phyloP scores from a whole-genome alignment of 1,140 invertebrate genomes.

The Nebria ingens region DNA sequence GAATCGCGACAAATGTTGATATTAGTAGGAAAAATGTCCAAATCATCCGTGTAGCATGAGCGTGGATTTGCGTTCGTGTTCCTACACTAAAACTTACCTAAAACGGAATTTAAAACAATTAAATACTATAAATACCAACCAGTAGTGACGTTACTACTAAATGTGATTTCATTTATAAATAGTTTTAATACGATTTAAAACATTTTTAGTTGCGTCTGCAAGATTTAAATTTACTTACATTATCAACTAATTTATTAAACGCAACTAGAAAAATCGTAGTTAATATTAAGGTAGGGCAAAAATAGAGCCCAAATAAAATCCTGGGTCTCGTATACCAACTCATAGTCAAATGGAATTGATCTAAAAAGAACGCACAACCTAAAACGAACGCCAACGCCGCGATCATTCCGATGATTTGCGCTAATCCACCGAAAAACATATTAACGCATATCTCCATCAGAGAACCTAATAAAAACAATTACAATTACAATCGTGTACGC shows the following conservation, averaged over 20 bases:
- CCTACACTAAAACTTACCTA: constrained; percentile 17
- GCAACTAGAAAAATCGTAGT: constrained; percentile 17
- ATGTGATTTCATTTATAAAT: too few species aligned
- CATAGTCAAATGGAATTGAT: constrained; percentile 26
- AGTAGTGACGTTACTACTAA: too few species aligned
- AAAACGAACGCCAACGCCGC: constrained; percentile 17
- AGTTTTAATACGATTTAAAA: too few species aligned
- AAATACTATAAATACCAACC: constrained; percentile 10
- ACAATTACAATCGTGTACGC: constrained; percentile 15
- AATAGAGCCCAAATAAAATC: constrained; percentile 30
- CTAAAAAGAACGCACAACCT: constrained; percentile 15
- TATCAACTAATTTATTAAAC: constrained; percentile 7
- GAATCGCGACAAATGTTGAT: constrained; percentile 34
- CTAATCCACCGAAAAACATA: constrained; percentile 17
- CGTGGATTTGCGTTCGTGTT: constrained; percentile 26
- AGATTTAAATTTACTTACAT: too few species aligned
- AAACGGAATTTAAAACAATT: constrained; percentile 12
- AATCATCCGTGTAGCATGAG: constrained; percentile 31
- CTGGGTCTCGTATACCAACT: constrained; percentile 32
- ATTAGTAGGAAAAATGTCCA: constrained; percentile 37
- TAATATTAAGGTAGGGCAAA: constrained; percentile 20
- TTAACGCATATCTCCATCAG: constrained; percentile 15
- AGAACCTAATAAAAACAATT: constrained; percentile 18
- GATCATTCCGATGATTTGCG: constrained; percentile 10
- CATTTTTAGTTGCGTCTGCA: too few species aligned